Evolutionary conservation across 2,888 invertebrate species (phyloP), one percentile per base, ranked within the genome.

Genomic region (Sinohyriopsis cumingii): DNA sequence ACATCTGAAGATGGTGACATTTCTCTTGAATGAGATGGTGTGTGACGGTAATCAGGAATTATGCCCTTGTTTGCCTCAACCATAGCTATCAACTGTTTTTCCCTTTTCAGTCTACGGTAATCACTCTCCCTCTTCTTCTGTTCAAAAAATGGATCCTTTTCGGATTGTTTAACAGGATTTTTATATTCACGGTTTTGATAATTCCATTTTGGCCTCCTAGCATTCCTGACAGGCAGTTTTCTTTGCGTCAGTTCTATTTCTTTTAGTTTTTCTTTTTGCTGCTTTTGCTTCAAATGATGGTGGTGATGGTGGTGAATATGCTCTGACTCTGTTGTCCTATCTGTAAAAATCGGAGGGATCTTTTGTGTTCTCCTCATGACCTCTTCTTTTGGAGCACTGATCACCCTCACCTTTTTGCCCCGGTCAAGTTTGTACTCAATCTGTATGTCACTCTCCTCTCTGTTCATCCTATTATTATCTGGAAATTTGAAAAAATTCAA

Each of bases 71-170:
- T 87, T 18, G 82, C 80, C 59, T 86, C 85, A n/a, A 85, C 84
- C 81, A 86, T 79, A 56, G 81, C 82, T 67, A 84, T 71, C 28
- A 89, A 72, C 72, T 87, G 76, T 33, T 82, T 76, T 63, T 87
- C 86, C 61, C 89, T 71, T 65, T 82, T 79, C 24, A 79, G 67
- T 60, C 81, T 73, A 22, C 84, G 71, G 25, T 70, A 75, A 54
- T 84, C 83, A 65, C 83, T 79, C 59, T 81, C 78, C 57, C 77
- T 66, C 63, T 79, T 81, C 64, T 83, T 84, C 68, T 82, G 75
- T 59, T 82, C 76, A 76, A 80, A 86, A 69, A 83, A 82, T n/a
- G 85, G 86, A 72, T 89, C 89, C 68, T 78, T 83, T 71, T 88
- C 88, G 0, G 89, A 89, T 70, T 89, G 87, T 72, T 88, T 88